phyloP scores from a whole-genome alignment of 2,888 invertebrate species.

The Drosophila acutilabella region DNA sequence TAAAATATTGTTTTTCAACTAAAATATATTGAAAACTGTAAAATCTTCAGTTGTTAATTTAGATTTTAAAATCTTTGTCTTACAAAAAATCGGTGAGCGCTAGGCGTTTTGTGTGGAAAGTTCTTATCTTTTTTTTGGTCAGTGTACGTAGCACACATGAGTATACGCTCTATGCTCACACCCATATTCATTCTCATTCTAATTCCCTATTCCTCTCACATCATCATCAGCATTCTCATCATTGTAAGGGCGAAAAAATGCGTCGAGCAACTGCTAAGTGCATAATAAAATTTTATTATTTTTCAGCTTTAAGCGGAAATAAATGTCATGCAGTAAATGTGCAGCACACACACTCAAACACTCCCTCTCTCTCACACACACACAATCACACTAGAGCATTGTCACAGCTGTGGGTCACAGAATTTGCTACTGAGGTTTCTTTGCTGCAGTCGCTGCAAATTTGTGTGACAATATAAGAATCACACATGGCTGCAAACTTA shows the following conservation, averaged over 20 bases:
- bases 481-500: slow-evolving; percentile 5
- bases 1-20: too few relatives aligned
- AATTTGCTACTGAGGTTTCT: slow-evolving; percentile 7
- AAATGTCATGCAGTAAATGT: slow-evolving; percentile 57
- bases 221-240: slow-evolving; percentile 39
- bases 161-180: neutral
- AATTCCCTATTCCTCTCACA: slow-evolving; percentile 20
- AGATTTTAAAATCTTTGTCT: too few relatives aligned
- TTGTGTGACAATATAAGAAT: slow-evolving; percentile 18
- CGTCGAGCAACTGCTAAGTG: slow-evolving; percentile 64
- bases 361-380: slow-evolving; percentile 3
- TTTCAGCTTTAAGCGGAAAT: slow-evolving; percentile 64
- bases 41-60: too few relatives aligned
- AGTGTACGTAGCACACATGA: neutral
- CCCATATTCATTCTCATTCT: slow-evolving; percentile 4
- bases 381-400: neutral
- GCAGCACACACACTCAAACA: slow-evolving; percentile 24
- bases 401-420: slow-evolving; percentile 17
- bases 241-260: slow-evolving; percentile 37
- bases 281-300: slow-evolving; percentile 76
- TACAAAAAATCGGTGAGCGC: too few relatives aligned
- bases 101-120: too few relatives aligned
- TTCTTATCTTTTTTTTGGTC: neutral
- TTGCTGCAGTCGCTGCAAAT: slow-evolving; percentile 28
- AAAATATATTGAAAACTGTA: too few relatives aligned